These are phyloP conservation scores for Bombus superbus DNA, from an alignment of 1,140 invertebrate species.

Conservation along the genomic window DNA sequence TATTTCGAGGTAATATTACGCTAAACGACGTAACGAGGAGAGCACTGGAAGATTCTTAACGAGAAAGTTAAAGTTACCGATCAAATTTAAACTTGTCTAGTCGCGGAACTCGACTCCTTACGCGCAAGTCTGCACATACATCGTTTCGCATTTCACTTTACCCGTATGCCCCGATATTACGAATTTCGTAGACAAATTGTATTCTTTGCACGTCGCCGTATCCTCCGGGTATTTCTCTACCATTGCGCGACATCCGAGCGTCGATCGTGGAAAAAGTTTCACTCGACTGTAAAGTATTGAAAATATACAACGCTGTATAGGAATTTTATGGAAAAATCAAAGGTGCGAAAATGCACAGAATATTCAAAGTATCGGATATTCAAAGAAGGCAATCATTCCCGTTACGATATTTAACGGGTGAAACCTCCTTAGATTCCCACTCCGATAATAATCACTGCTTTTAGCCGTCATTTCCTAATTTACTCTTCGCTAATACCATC, in stretches of 20 bases:
- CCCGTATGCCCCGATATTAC: neutral
- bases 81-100: slow-evolving; percentile 16
- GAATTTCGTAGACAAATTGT: slow-evolving; percentile 27
- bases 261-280: neutral
- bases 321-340: too few relatives aligned
- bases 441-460: too few relatives aligned
- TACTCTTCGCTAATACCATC: too few relatives aligned
- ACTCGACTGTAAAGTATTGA: neutral
- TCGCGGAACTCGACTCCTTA: neutral
- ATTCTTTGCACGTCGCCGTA: slow-evolving; percentile 19
- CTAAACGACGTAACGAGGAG: neutral
- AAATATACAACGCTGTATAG: neutral
- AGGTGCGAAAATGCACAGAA: too few relatives aligned
- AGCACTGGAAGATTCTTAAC: neutral
- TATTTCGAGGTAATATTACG: neutral
- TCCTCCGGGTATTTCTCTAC: too few relatives aligned
- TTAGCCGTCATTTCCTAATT: too few relatives aligned
- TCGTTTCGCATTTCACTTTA: neutral
- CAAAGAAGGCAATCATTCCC: too few relatives aligned
- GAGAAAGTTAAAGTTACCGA: slow-evolving; percentile 24
- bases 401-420: too few relatives aligned
- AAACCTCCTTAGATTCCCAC: too few relatives aligned
- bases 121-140: neutral
- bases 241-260: too few relatives aligned
- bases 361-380: too few relatives aligned